phyloP scores from a whole-genome alignment of 2,797 vertebrate species.

The Mormyrus proboscirostris region DNA sequence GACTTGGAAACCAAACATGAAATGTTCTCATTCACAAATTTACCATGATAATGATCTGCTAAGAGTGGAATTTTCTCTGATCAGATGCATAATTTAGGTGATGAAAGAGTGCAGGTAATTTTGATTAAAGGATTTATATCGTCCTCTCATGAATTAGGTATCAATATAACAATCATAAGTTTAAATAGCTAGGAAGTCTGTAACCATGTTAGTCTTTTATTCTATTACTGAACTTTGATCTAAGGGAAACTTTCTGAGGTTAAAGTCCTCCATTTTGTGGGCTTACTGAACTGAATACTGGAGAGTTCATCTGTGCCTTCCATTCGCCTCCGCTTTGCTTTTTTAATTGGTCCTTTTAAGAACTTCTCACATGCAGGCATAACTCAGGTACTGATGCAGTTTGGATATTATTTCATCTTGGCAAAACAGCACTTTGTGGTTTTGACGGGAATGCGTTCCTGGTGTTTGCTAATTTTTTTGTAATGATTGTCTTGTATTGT shows the following conservation, averaged over 20 bases:
- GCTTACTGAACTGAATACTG: not conserved
- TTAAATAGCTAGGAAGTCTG: not conserved
- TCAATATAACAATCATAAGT: not conserved
- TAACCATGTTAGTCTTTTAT: not conserved
- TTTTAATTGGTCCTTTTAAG: not conserved
- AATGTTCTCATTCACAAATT: not conserved
- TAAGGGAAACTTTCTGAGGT: not conserved
- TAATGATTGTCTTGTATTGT: no score
- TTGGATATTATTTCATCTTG: not conserved
- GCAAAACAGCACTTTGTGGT: not conserved
- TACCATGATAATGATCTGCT: not conserved
- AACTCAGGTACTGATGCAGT: not conserved
- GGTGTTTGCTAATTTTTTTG: not conserved
- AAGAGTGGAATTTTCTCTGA: not conserved
- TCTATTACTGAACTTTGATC: not conserved
- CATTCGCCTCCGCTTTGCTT: not conserved
- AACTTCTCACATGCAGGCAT: not conserved
- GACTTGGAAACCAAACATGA: not conserved
- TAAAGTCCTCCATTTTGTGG: not conserved
- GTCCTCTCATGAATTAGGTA: not conserved
- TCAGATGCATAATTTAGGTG: not conserved
- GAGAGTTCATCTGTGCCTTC: not conserved
- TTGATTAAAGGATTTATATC: not conserved
- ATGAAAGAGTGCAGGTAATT: not conserved
- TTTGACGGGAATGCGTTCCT: not conserved